Evolutionary conservation across 92 coral and sea anemone species (phyloP).

Genomic region (Porites divaricata): DNA sequence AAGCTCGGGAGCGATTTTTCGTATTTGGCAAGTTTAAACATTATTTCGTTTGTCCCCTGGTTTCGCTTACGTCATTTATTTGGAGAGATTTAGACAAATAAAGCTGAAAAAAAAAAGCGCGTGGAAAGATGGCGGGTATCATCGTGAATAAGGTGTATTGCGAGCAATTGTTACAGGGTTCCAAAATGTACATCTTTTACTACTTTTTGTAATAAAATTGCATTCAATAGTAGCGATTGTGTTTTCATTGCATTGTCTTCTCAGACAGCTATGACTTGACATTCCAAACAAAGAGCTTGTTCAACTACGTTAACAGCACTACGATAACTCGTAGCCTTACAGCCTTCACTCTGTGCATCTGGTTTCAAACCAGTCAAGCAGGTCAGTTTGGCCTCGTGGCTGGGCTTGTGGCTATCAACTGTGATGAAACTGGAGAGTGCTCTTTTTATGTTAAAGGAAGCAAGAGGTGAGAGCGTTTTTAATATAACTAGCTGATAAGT

Average conservation of each 20-base stretch:
- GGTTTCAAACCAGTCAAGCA: slow-evolving; percentile 32
- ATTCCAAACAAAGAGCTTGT: slow-evolving; percentile 1
- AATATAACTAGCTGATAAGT: not conserved
- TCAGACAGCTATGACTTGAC: slow-evolving; percentile 6
- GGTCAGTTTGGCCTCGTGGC: slow-evolving; percentile 15
- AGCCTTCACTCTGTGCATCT: slow-evolving; percentile 13
- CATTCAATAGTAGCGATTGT: no score
- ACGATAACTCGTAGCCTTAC: not conserved
- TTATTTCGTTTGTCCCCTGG: no score
- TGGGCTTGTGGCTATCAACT: not conserved
- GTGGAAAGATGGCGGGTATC: no score
- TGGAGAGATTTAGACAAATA: no score
- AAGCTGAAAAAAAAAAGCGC: no score
- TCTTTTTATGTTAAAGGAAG: not conserved
- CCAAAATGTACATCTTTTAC: no score
- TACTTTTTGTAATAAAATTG: no score
- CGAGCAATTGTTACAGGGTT: no score
- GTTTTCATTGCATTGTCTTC: not conserved
- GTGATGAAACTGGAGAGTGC: not conserved
- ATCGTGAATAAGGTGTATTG: no score
- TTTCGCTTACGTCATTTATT: no score
- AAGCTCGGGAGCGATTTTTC: no score
- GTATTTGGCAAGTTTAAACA: no score
- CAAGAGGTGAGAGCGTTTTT: not conserved
- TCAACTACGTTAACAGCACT: slow-evolving; percentile 5